Base-by-base conservation (phyloP, 2,888 invertebrate species). In the Agriopis marginaria region DNA sequence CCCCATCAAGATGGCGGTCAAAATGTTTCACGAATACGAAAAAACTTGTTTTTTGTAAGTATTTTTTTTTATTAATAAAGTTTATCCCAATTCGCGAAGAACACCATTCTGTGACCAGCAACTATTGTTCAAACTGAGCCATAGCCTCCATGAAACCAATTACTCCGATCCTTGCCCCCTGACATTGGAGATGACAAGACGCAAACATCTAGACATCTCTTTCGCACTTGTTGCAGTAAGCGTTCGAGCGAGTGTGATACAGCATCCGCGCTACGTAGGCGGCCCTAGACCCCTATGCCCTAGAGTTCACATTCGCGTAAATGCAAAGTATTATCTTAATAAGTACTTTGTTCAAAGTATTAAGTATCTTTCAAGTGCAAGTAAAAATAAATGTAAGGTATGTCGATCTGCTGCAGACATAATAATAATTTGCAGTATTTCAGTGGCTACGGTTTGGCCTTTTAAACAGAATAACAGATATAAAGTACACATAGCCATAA, bases 111-210 rank as follows among this genome's bases (percentile, higher is more conserved):
- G 3, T 32, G 32, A 32, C 32, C 17, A 23, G 17, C 17, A 23
- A 23, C 17, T 23, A 23, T 23, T 23, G 17, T 23, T 23, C 17
- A 23, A 23, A 23, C 17, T 23, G 2, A 23, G 17, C 17, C 17
- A 23, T 23, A 23, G 17, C 17, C 17, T 32, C 32, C 32, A 32
- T 23, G 23, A 40, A 44, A 62, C 51, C 23, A 50, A 60, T 51
- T 44, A 51, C 51, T 60, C 9, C 40, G 51, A 62, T 62, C 61
- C 44, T 51, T 62, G 61, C 61, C 51, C 51, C 61, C 61, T 62
- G 61, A 62, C 51, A 62, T 62, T 62, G 51, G 12, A 62, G 61
- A 51, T 11, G 61, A 7, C 14, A 39, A 47, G 60, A 12, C 42
- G 47, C 63, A 39, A 54, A 59, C 63, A 58, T 56, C 12, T 61